A percentile compares a stretch with the other conserved stretches of the same genome.
phyloP scores from a whole-genome alignment of 2,113 vertebrate species.

The Rattus norvegicus region GRCr8 NC_086037.1:41225501-41226000 shows the following conservation, averaged over 20 bases:
- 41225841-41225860: neutral
- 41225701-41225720: slow-evolving; percentile 6
- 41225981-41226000: neutral
- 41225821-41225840: neutral
- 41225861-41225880: too few relatives aligned
- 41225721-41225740: slow-evolving; percentile 31
- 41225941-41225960: neutral
- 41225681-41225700: neutral
- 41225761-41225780: slow-evolving; percentile 47
- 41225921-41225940: neutral
- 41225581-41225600: neutral
- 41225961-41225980: neutral
- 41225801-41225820: neutral
- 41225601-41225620: neutral
- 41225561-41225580: too few relatives aligned
- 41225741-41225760: slow-evolving; percentile 67
- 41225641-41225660: neutral
- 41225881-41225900: neutral
- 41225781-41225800: slow-evolving; percentile 37
- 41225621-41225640: neutral
- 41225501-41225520: neutral
- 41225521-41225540: too few relatives aligned
- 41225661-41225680: neutral
- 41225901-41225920: neutral
- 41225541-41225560: neutral